Evolutionary conservation across 2,797 vertebrate species (phyloP), one percentile per base, ranked within the genome.

Genomic region (Hemibagrus guttatus): DNA sequence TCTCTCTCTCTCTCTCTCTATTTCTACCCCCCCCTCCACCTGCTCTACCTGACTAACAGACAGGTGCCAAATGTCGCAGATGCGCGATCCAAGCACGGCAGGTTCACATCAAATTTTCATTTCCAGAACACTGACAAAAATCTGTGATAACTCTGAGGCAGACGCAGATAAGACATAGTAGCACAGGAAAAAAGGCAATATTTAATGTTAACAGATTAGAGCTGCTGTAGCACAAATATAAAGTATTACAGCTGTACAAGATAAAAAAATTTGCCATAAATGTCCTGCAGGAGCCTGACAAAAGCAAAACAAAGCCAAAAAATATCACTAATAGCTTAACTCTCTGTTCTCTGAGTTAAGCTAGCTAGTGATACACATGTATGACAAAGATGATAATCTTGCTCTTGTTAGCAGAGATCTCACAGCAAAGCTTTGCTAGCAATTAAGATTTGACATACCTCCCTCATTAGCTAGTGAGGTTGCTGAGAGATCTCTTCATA

Each of bases 61-160:
- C 84, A 89, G 84, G 88, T 87, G 88, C 86, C 88, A 89, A 87
- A 87, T 59, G 75, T 84, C 74, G 28, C 88, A 89, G 87, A 86
- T 88, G 76, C 85, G 82, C 86, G 84, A 86, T 81, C 72, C 42
- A 56, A 81, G 63, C 61, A 49, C n/a, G 76, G 76, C 86, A 86
- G 84, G 84, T 88, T 88, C 87, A 86, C 75, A 79, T 87, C 87
- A 86, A 88, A 86, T 83, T 63, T 84, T 90, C 69, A 86, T 87
- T 90, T 90, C 86, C 86, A 76, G 80, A 87, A 88, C 79, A 81
- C 71, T 64, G 89, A 81, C 88, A 81, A 84, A 84, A 81, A 89
- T 83, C 86, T 81, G 84, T 79, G 63, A 90, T 78, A 86, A 85
- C 56, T 61, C 63, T 21, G 80, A 31, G 46, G 66, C 86, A 61